Evolutionary conservation across 1,140 invertebrate genomes (phyloP), one percentile per base, ranked within the genome.

Genomic region (Tenebrio molitor): DNA sequence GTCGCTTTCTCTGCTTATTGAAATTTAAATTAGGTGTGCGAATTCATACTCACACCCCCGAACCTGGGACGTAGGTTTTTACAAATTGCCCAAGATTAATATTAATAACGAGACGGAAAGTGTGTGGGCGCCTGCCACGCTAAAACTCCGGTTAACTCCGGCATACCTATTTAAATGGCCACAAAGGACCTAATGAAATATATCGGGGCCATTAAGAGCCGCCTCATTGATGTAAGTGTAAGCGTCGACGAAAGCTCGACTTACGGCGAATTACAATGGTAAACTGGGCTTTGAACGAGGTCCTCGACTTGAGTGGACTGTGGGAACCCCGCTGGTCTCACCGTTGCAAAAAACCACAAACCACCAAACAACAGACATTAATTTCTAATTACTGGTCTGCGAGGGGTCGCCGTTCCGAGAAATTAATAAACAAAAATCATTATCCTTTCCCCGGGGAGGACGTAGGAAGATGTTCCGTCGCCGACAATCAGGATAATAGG

Each of bases 11-110:
- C 65, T 65, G 39, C 29, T 69, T 63, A 64, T 69, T 62, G 36
- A 65, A 62, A 73, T 73, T 73, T 50, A 73, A 69, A 72, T 72
- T 72, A 72, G 70, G 62, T 72, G 70, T 58, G 70, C 29, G 42
- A 33, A 62, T 62, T 72, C 58, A 62, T 67, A 58, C 50, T 58
- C 50, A 58, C 50, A 58, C 50, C 50, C 50, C 50, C 10, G 29
- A 58, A 58, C 46, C 17, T 53, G 17, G 19, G 29, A 58, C 50
- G 50, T 29, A 58, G 21, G 21, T 58, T 58, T 58, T 58, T 58
- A 58, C 50, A 58, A 58, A 58, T 58, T 58, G 50, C 21, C 8
- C 41, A 23, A 65, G 34, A 65, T 65, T 65, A 65, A 65, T 39
- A 41, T 65, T 65, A 65, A 65, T 65, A 41, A 17, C 41, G 58